Percentiles rank a stretch among this genome's conserved stretches.
Evolutionary conservation across 2,113 vertebrate species (phyloP).

Genomic region (Vulpes ferrilata): DNA sequence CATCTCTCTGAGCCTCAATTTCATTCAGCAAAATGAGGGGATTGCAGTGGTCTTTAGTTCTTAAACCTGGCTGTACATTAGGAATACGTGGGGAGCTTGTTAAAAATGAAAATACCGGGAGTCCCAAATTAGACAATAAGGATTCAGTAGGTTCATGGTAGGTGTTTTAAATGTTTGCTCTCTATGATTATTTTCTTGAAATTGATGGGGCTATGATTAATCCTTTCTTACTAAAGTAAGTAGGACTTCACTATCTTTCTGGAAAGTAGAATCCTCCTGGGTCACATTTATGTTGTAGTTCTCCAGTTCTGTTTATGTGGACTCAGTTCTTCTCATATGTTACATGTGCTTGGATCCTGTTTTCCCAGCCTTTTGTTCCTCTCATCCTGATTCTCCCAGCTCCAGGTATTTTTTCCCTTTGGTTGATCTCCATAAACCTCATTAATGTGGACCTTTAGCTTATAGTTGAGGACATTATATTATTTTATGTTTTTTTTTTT

Average conservation of each 20-base stretch:
- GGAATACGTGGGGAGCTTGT: neutral
- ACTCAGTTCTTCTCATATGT: neutral
- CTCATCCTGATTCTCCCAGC: neutral
- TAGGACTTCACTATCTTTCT: neutral
- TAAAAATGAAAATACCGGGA: neutral
- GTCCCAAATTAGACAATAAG: neutral
- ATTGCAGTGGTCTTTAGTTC: neutral
- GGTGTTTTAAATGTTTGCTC: slow-evolving; percentile 11
- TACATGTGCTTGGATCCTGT: neutral
- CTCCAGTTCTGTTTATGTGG: neutral
- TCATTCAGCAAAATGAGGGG: neutral
- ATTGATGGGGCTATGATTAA: slow-evolving; percentile 5
- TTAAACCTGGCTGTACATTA: neutral
- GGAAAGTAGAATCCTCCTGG: neutral
- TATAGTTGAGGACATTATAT: neutral
- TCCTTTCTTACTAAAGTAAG: neutral
- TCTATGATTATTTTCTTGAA: slow-evolving; percentile 28
- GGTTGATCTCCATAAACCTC: neutral
- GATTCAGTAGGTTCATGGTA: neutral
- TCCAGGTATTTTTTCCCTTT: neutral
- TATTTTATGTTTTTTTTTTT: neutral
- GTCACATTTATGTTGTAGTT: neutral
- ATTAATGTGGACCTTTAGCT: slow-evolving; percentile 8
- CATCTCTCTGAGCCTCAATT: slow-evolving; percentile 22
- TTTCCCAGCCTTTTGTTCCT: slow-evolving; percentile 30